Base-by-base conservation (phyloP, 2,888 invertebrate species). In the Pseudeuparius sepicola region DNA sequence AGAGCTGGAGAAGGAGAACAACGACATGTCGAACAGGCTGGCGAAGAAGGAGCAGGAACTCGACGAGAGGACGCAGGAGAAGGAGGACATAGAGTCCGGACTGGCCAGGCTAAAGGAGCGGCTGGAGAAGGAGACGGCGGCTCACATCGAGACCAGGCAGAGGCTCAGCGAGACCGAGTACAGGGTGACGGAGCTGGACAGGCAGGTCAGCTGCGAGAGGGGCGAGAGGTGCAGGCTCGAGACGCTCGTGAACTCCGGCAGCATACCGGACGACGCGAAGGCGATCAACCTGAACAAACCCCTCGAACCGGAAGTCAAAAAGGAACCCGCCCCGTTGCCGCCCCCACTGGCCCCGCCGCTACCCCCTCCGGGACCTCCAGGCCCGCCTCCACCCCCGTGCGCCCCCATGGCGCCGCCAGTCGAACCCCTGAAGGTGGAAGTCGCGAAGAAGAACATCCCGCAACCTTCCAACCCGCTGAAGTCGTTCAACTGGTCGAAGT, bases 401-500 rank as follows among this genome's bases (percentile, higher is more conserved):
- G 67, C 74, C 0, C 74, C 72, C 1, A 63, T 71, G 23, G 72
- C 76, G 1, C 73, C 73, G 70, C 73, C 7, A 69, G 72, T 2
- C 0, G 59, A 63, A 16, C 68, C 73, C 1, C 65, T 73, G 5
- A 70, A 73, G 31, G 47, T 57, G 14, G 78, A 78, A 39, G 63
- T 69, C 29, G 66, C 70, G 11, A 78, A 79, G 60, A 92, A 89
- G 63, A 87, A 92, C 62, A 86, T 92, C 37, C 97, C 97, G 7
- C 86, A 87, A 49, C 88, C 96, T 0, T 76, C 85, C 4, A 88
- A 88, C 61, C 89, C 93, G 0, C 65, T 97, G 34, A 96, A 96
- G 62, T 90, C 92, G 34, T 90, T 97, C 67, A 97, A 97, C 66
- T 97, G 97, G 97, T 86, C 88, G 32, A 94, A 90, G 59, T 68